Percentiles rank a stretch among this genome's conserved stretches.
Conservation (phyloP, 2,797 vertebrate species). For the Novumbra hubbsi region DNA sequence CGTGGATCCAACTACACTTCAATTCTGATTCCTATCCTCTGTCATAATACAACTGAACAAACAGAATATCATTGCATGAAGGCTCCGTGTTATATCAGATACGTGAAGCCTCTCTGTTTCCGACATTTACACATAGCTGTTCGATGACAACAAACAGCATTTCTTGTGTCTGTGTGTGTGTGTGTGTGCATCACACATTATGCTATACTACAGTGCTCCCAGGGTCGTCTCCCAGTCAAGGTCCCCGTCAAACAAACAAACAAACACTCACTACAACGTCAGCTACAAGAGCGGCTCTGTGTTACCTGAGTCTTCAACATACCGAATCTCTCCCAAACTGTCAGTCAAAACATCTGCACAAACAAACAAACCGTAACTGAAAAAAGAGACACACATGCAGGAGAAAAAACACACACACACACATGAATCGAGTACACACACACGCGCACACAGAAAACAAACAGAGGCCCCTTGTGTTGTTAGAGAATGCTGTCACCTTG, state of each 20-base stretch:
- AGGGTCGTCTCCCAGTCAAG: slow-evolving; percentile 18
- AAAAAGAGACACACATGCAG: not conserved
- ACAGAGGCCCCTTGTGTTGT: not conserved
- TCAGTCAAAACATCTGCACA: slow-evolving; percentile 33
- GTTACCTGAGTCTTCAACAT: slow-evolving; percentile 9
- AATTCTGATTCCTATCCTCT: not conserved
- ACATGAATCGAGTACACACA: slow-evolving; percentile 1
- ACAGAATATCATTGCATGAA: not conserved
- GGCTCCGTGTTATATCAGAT: not conserved
- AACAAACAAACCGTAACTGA: slow-evolving; percentile 4
- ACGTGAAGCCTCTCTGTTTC: not conserved
- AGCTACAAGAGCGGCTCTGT: not conserved
- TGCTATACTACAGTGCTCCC: slow-evolving; percentile 2
- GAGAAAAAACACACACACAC: not conserved
- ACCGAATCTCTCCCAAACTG: slow-evolving; percentile 9
- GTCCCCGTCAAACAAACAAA: slow-evolving; percentile 6
- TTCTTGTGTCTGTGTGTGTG: not conserved
- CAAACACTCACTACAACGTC: not conserved
- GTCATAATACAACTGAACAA: not conserved
- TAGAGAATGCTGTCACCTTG: slow-evolving; percentile 17
- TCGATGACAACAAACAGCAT: not conserved
- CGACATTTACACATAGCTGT: not conserved
- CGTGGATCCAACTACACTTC: too few species aligned
- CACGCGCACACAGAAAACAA: not conserved
- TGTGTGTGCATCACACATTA: not conserved